Evolutionary conservation across 2,797 vertebrate species (phyloP).

Genomic region (Sarcoramphus papa): DNA sequence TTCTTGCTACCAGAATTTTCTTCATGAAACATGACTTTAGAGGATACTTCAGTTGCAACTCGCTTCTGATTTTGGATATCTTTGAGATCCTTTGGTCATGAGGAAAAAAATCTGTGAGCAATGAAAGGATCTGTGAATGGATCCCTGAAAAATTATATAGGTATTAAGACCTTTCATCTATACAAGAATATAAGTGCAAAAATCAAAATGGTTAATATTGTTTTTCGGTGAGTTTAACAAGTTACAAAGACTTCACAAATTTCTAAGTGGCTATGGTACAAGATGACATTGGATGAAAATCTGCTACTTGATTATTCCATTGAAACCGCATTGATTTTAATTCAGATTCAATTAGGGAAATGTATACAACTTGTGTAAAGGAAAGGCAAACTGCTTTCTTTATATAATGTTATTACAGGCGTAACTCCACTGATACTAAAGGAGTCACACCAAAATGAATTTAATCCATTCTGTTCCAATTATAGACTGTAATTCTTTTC

Average conservation of each 20-base stretch:
- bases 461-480: not conserved
- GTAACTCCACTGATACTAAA: not conserved
- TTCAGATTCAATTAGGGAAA: not conserved
- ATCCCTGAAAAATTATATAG: not conserved
- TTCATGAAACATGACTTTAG: not conserved
- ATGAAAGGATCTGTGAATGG: not conserved
- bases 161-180: not conserved
- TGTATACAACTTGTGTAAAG: not conserved
- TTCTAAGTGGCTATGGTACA: not conserved
- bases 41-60: not conserved
- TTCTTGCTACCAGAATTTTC: slow-evolving; percentile 7
- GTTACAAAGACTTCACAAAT: not conserved
- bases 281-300: not conserved
- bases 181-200: not conserved
- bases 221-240: not conserved
- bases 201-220: not conserved
- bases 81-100: not conserved
- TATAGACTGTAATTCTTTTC: not conserved
- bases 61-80: not conserved
- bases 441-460: not conserved
- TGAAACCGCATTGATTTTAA: not conserved
- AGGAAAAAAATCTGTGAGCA: not conserved
- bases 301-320: not conserved
- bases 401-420: not conserved
- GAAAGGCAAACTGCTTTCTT: not conserved